Conservation (phyloP, 2,797 vertebrate species). For the Lepilemur septentrionalis region DNA sequence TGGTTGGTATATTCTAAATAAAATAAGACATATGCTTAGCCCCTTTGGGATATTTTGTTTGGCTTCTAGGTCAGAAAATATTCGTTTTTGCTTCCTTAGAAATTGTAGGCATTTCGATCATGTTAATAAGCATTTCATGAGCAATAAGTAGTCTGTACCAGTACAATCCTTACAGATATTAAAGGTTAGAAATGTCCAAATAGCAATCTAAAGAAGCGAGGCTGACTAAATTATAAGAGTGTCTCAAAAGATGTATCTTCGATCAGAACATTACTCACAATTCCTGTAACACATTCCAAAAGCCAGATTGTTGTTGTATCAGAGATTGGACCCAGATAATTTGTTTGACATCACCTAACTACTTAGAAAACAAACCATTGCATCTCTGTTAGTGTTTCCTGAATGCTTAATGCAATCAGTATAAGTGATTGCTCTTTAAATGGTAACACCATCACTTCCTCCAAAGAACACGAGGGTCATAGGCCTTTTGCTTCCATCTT, state of each 20-base stretch:
- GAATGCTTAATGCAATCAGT: slow-evolving; percentile 36
- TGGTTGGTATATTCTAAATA: neutral
- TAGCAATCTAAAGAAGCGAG: neutral
- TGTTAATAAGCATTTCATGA: slow-evolving; percentile 39
- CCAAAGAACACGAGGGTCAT: neutral
- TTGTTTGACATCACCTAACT: slow-evolving; percentile 49
- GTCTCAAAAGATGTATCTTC: slow-evolving; percentile 29
- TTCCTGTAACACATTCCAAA: slow-evolving; percentile 38
- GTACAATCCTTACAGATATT: neutral
- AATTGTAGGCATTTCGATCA: slow-evolving; percentile 15
- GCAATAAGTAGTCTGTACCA: neutral
- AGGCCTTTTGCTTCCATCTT: neutral
- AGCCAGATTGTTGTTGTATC: neutral
- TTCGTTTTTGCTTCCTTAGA: neutral
- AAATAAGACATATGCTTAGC: neutral
- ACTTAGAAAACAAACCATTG: slow-evolving; percentile 41
- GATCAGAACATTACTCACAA: slow-evolving; percentile 37
- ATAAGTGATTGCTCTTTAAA: slow-evolving; percentile 43
- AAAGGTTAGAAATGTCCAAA: slow-evolving; percentile 51
- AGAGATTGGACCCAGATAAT: slow-evolving; percentile 18
- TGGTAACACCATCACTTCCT: neutral
- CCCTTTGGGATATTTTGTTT: slow-evolving; percentile 4
- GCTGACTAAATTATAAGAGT: slow-evolving; percentile 19
- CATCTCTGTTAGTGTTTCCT: slow-evolving; percentile 40
- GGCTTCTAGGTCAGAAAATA: neutral